A percentile compares a stretch with the other conserved stretches of the same genome.
These are phyloP conservation scores for Andrena bucephala DNA, from an alignment of 2,888 invertebrate species.

Conservation along the genomic window DNA sequence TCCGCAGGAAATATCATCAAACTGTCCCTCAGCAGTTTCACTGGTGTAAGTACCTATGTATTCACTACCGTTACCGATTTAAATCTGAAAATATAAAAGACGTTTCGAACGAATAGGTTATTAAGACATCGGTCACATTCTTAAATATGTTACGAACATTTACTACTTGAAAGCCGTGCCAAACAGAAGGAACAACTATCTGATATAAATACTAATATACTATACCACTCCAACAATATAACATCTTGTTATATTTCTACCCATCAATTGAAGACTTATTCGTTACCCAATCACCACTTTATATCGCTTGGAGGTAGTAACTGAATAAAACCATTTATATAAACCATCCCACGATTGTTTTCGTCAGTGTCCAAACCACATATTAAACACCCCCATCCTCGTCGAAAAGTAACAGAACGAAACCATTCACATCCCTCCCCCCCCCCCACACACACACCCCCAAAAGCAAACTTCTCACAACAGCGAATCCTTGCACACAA, in stretches of 20 bases:
- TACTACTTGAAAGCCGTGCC: constrained; percentile 20
- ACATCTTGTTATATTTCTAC: neutral
- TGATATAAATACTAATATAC: neutral
- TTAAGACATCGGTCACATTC: constrained; percentile 73
- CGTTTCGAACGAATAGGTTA: constrained; percentile 57
- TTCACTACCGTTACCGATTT: neutral
- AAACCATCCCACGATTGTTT: neutral
- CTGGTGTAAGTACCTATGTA: constrained; percentile 67
- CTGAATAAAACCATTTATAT: neutral
- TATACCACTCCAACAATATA: neutral
- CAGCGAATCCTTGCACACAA: neutral
- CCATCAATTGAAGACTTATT: neutral
- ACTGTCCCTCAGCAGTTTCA: constrained; percentile 75
- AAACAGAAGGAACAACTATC: neutral
- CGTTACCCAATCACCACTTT: too few relatives aligned
- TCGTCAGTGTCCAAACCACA: neutral
- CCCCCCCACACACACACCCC: too few relatives aligned
- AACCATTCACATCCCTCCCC: too few relatives aligned
- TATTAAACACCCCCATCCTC: too few relatives aligned
- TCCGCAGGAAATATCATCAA: constrained; percentile 77
- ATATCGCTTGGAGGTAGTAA: neutral
- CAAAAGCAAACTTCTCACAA: neutral
- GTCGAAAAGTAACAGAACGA: too few relatives aligned
- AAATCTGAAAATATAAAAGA: neutral
- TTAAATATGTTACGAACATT: constrained; percentile 73